Evolutionary conservation across 1,140 invertebrate species (phyloP).

Genomic region (Drosophila albomicans): DNA sequence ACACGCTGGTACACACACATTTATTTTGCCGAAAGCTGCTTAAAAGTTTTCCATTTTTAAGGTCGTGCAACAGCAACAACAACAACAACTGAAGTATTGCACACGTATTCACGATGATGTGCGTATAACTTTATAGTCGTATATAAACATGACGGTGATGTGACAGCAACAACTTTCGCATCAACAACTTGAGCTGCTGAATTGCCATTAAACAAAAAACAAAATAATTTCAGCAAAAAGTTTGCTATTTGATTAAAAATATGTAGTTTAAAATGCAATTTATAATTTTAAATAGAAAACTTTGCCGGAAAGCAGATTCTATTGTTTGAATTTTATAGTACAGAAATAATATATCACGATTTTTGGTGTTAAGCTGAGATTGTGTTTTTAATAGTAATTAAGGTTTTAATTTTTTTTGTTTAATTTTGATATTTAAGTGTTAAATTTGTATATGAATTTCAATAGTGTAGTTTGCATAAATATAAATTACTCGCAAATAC

Average conservation of each 20-base stretch:
- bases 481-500: too few relatives aligned
- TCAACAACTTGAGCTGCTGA: not conserved
- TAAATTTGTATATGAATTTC: too few relatives aligned
- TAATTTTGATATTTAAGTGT: too few relatives aligned
- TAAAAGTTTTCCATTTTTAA: slow-evolving; percentile 29
- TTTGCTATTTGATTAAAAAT: not conserved
- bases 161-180: slow-evolving; percentile 4
- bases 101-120: not conserved
- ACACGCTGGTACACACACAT: slow-evolving; percentile 9
- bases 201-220: not conserved
- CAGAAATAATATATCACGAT: too few relatives aligned
- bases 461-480: too few relatives aligned
- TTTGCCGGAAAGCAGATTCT: too few relatives aligned
- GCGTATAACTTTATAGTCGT: not conserved
- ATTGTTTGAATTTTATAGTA: too few relatives aligned
- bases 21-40: slow-evolving; percentile 28
- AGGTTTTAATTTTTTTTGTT: too few relatives aligned
- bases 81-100: slow-evolving; percentile 1
- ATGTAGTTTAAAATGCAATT: not conserved
- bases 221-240: not conserved
- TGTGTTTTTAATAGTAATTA: too few relatives aligned
- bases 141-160: slow-evolving; percentile 6
- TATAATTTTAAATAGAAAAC: too few relatives aligned
- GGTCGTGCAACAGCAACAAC: not conserved
- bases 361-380: too few relatives aligned